These are phyloP conservation scores for Aegithalos caudatus DNA, from an alignment of 2,113 vertebrate species.

Conservation along the genomic window DNA sequence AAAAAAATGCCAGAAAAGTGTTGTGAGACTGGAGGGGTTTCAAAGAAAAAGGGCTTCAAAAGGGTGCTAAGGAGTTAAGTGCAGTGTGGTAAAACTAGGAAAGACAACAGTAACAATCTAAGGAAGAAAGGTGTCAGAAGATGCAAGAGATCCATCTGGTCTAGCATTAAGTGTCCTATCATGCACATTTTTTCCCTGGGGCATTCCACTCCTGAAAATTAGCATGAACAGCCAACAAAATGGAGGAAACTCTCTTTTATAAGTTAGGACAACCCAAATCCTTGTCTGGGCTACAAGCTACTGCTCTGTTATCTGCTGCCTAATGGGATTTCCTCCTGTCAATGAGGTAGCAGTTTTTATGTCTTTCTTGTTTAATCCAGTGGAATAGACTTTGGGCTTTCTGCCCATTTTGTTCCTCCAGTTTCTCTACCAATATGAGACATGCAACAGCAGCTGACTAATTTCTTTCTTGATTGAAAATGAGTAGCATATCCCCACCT, in stretches of 20 bases:
- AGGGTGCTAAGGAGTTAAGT: neutral
- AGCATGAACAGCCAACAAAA: neutral
- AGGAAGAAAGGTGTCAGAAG: neutral
- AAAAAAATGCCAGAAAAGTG: neutral
- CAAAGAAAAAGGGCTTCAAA: neutral
- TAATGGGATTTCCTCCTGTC: neutral
- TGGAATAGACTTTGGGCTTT: neutral
- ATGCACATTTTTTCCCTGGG: neutral
- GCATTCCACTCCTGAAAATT: neutral
- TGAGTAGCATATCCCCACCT: neutral
- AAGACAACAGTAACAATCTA: neutral
- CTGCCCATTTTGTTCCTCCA: neutral
- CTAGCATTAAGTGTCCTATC: neutral
- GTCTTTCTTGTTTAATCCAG: neutral
- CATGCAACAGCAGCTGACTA: neutral
- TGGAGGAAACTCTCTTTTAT: neutral
- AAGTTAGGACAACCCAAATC: neutral
- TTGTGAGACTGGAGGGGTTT: neutral
- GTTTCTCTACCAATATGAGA: neutral
- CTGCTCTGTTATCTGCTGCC: neutral
- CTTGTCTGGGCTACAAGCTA: neutral
- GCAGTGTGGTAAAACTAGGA: neutral
- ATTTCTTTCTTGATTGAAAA: neutral
- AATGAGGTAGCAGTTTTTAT: neutral
- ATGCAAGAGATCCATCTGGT: neutral